Base-by-base conservation (phyloP, 2,888 invertebrate species). In the Nineta flava region DNA sequence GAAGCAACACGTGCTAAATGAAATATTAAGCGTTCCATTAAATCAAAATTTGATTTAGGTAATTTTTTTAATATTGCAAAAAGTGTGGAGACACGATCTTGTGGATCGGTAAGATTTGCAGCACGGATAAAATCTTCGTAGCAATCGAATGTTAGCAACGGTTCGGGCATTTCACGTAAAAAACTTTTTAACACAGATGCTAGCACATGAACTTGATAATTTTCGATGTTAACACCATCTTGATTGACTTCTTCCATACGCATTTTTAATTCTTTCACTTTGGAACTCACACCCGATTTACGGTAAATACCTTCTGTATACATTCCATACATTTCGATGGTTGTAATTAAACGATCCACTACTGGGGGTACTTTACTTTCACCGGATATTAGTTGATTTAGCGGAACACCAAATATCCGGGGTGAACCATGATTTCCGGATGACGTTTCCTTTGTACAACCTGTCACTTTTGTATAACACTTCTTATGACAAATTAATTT, bases 71-170 rank as follows among this genome's bases (percentile, higher is more conserved):
- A 71, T 59, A 92, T 85, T 44, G 86, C 81, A 64, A 88, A 88
- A 55, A 93, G 73, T 34, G 88, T 88, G 40, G 85, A 82, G 9
- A 91, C 79, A 54, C 88, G 73, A 64, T 93, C 93, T 56, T 75
- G 81, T 16, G 79, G 77, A 65, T 91, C 87, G 10, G 82, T 77
- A 56, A 92, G 76, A 66, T 87, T 87, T 3, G 92, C 83, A 42
- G 91, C 91, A 55, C 88, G 80, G 53, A 95, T 77, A 67, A 94
- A 92, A 69, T 94, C 93, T 67, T 94, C 93, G 66, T 94, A 95
- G 54, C 88, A 82, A 64, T 93, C 93, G 69, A 85, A 93, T 48
- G 93, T 92, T 56, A 95, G 74, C 57, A 95, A 70, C 16, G 94
- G 94, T 65, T 94, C 93, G 13, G 92, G 88, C 79, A 95, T 83